Base-by-base conservation (phyloP, 2,888 invertebrate species). In the Euzetes globulus region DNA sequence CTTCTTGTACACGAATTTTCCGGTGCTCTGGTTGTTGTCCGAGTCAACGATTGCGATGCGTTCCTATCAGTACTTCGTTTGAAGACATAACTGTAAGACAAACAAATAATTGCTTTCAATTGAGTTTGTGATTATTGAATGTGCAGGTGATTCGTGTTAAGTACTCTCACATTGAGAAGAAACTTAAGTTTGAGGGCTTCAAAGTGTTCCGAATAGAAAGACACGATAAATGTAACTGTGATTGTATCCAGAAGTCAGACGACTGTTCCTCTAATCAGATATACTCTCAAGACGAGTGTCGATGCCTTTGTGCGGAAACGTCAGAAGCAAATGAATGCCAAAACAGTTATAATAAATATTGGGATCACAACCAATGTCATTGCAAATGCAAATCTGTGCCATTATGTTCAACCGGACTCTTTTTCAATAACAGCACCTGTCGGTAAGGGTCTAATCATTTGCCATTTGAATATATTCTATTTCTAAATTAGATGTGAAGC, bases 361-460 rank as follows among this genome's bases (percentile, higher is more conserved):
- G 89, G 89, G 86, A 89, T 80, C 82, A 86, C 9, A 81, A 84
- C 7, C 81, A 82, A 0, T 90, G 89, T 79, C 81, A 83, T 15
- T 90, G 89, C 79, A 82, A 84, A 71, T 89, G 89, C 79, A 83
- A 86, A 50, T 84, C 85, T 41, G 80, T 81, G 13, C 80, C 82
- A 29, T 84, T 85, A 50, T 90, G 89, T 81, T 86, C 87, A 29
- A 87, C 88, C 1, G 88, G 88, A 63, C 86, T 83, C 73, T 83
- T 82, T 77, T 89, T 87, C 80, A 87, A 89, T 80, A 84, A 85
- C 72, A 82, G 83, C 52, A 82, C 84, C 76, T 88, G 88, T 83
- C 84, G 83, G 84, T 88, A 86, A 81, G 82, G 1, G n/a, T n/a
- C n/a, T n/a, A 17, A 29, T 58, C 27, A 11, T 5, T 27, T 19